phyloP scores from a whole-genome alignment of 2,888 invertebrate species.

The Eupelmus urozonus region DNA sequence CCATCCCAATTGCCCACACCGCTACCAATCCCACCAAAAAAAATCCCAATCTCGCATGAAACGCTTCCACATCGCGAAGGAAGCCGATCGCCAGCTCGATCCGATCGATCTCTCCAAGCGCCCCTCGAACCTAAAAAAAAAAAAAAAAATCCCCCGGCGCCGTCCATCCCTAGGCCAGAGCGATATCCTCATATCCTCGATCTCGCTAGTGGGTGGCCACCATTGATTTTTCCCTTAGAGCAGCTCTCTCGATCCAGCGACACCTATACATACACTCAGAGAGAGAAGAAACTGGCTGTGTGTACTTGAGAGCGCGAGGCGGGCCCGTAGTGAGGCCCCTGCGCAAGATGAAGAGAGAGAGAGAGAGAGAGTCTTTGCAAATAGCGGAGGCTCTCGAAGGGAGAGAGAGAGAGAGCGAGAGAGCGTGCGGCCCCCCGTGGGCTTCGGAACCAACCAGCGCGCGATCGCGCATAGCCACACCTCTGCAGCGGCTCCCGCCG shows the following conservation, averaged over 20 bases:
- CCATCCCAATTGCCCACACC: too few relatives aligned
- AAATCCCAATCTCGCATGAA: too few relatives aligned
- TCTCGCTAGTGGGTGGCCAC: constrained; percentile 58
- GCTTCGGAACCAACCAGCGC: constrained; percentile 57
- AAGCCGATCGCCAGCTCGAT: constrained; percentile 45
- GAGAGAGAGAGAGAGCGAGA: constrained; percentile 37
- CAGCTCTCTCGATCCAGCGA: not conserved
- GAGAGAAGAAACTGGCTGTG: not conserved
- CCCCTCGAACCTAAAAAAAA: too few relatives aligned
- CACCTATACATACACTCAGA: not conserved
- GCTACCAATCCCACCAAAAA: too few relatives aligned
- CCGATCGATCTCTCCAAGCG: constrained; percentile 24
- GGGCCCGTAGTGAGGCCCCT: too few relatives aligned
- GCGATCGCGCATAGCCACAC: constrained; percentile 55
- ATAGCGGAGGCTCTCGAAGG: not conserved
- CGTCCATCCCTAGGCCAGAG: too few relatives aligned
- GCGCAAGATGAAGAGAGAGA: not conserved
- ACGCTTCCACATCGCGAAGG: not conserved
- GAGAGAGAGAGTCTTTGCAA: constrained; percentile 24
- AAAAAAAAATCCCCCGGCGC: too few relatives aligned
- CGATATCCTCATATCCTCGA: constrained; percentile 27
- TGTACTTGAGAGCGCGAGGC: too few relatives aligned
- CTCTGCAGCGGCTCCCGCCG: constrained; percentile 42
- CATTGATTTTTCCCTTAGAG: constrained; percentile 54
- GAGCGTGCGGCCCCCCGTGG: constrained; percentile 58